Evolutionary conservation across 2,113 vertebrate species (phyloP), one percentile per base, ranked within the genome.

Genomic region (Himantopus leucocephalus): DNA sequence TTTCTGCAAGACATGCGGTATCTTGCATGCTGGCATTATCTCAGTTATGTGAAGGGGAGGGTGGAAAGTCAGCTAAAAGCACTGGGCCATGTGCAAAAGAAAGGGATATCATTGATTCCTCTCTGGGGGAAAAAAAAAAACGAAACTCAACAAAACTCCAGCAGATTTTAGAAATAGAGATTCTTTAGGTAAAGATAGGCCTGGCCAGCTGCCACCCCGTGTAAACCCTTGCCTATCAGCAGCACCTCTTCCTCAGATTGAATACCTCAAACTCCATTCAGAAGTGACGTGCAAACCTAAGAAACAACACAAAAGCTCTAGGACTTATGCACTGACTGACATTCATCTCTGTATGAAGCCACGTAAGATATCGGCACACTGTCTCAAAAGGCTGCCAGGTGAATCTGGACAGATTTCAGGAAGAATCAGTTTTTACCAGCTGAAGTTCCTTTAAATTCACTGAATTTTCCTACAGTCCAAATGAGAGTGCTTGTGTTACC

Each of bases 281-380:
- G 43, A 94, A 77, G 50, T 26, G 1, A 59, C 20, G 2, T 8
- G 26, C 5, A 14, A 70, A 80, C 19, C 8, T 80, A n/a, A 75
- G 17, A 68, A 78, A 67, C 9, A 35, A 26, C 4, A 64, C 22
- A 53, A 71, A 39, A 59, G 23, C 3, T 37, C 26, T 47, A 62
- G 52, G n/a, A 41, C 11, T 79, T n/a, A 12, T 0, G 2, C 56
- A 27, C 3, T 52, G 27, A 53, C n/a, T 8, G 21, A 43, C 32
- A 30, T 9, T 59, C 27, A 29, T 19, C 39, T 73, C 41, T 56
- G 18, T 27, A 29, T n/a, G 35, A 85, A 72, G 47, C 47, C 64
- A 30, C 37, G 4, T 2, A n/a, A 45, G n/a, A 11, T 63, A 66
- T 1, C 26, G 34, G 8, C 30, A 14, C 10, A 6, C 12, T 34